A percentile compares a stretch with the other conserved stretches of the same genome.
Conservation (phyloP, 2,797 vertebrate species). For the Botia kubotai region DNA sequence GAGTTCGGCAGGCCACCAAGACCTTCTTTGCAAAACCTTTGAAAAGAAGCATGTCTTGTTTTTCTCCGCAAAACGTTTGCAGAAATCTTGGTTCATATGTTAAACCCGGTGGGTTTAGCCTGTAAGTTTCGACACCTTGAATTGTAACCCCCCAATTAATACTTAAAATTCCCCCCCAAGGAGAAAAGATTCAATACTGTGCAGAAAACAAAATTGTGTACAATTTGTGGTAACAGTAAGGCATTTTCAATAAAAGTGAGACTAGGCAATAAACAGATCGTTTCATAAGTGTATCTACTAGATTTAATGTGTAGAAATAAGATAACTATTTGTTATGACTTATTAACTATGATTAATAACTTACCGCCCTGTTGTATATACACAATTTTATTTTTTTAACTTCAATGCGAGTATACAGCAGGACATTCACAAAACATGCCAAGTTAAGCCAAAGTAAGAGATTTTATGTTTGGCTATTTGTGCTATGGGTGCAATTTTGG, state of each 20-base stretch:
- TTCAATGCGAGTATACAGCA: not conserved
- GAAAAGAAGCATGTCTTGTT: constrained; percentile 45
- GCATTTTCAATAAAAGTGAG: not conserved
- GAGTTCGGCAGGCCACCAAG: constrained; percentile 52
- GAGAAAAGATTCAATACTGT: too few species aligned
- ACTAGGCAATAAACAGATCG: not conserved
- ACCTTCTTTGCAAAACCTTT: constrained; percentile 39
- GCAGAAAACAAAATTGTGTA: too few species aligned
- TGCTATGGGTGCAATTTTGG: not conserved
- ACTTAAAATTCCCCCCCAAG: not conserved
- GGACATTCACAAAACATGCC: not conserved
- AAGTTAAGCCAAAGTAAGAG: too few species aligned
- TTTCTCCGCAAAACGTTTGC: constrained; percentile 23
- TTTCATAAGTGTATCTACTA: not conserved
- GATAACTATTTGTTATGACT: too few species aligned
- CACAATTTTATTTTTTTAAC: not conserved
- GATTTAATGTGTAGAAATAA: not conserved
- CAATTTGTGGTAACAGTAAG: too few species aligned
- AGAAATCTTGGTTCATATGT: constrained; percentile 19
- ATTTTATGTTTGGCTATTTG: not conserved
- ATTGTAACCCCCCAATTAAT: not conserved
- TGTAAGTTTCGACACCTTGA: constrained; percentile 10
- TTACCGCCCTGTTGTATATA: not conserved
- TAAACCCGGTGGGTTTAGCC: constrained; percentile 8
- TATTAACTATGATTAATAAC: too few species aligned